These are phyloP conservation scores for Thamnaconus septentrionalis DNA, from an alignment of 2,113 vertebrate species.

Conservation along the genomic window DNA sequence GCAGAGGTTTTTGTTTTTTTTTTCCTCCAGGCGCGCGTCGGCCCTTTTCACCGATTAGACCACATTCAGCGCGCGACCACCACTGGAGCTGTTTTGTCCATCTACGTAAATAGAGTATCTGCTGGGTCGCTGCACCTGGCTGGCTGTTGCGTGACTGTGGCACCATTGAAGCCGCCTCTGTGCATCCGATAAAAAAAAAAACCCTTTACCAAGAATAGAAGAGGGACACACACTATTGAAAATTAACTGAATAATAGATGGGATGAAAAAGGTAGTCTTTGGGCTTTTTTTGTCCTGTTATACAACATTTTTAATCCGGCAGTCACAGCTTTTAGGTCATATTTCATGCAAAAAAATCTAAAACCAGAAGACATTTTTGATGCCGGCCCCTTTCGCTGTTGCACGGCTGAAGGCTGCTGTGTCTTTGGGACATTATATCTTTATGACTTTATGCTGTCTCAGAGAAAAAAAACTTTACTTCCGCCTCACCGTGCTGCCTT, in stretches of 20 bases:
- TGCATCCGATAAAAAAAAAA: slow-evolving; percentile 31
- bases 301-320: not conserved
- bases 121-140: slow-evolving; percentile 29
- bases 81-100: not conserved
- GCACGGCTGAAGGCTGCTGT: not conserved
- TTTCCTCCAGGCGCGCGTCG: not conserved
- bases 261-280: not conserved
- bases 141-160: slow-evolving; percentile 30
- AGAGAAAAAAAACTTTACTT: slow-evolving; percentile 5
- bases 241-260: slow-evolving; percentile 47
- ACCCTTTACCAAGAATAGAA: slow-evolving; percentile 22
- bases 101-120: slow-evolving; percentile 27
- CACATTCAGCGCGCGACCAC: slow-evolving; percentile 5
- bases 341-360: not conserved
- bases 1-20: not conserved
- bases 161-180: not conserved
- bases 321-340: not conserved
- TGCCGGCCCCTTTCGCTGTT: not conserved
- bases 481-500: slow-evolving; percentile 37
- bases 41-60: slow-evolving; percentile 1
- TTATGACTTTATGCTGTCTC: slow-evolving; percentile 2
- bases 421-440: slow-evolving; percentile 26
- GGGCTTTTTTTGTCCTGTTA: not conserved
- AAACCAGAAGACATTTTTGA: not conserved
- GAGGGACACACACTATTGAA: slow-evolving; percentile 17